These are phyloP conservation scores for Cosmia pyralina DNA, from an alignment of 2,888 invertebrate genomes.

Conservation along the genomic window DNA sequence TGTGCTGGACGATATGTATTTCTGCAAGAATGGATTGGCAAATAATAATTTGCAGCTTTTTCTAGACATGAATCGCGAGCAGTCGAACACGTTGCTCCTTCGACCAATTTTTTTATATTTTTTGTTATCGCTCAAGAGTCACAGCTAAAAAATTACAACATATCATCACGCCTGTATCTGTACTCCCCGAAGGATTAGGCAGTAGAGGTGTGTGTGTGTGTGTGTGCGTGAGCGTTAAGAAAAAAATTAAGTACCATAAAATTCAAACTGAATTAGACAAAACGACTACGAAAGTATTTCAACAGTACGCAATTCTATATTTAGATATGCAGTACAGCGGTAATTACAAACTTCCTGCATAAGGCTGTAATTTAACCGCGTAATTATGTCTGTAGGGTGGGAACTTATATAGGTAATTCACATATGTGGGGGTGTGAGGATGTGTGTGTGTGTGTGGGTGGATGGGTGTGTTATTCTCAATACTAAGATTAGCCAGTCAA, in stretches of 20 bases:
- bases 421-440: no score
- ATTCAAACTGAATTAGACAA: neutral
- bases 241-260: neutral
- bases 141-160: neutral
- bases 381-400: neutral
- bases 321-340: neutral
- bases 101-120: neutral
- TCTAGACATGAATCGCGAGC: neutral
- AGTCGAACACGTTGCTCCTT: neutral
- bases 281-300: neutral
- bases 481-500: neutral
- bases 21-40: neutral
- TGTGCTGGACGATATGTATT: neutral
- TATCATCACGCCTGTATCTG: neutral
- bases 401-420: neutral
- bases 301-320: neutral
- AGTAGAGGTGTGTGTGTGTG: neutral
- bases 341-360: conserved; percentile 10
- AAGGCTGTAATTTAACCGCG: neutral
- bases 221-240: neutral
- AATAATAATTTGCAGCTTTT: neutral
- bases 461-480: neutral
- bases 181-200: neutral
- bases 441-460: neutral
- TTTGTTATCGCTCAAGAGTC: neutral